Conservation (phyloP, 2,888 invertebrate genomes). For the Standfussiana lucernea region DNA sequence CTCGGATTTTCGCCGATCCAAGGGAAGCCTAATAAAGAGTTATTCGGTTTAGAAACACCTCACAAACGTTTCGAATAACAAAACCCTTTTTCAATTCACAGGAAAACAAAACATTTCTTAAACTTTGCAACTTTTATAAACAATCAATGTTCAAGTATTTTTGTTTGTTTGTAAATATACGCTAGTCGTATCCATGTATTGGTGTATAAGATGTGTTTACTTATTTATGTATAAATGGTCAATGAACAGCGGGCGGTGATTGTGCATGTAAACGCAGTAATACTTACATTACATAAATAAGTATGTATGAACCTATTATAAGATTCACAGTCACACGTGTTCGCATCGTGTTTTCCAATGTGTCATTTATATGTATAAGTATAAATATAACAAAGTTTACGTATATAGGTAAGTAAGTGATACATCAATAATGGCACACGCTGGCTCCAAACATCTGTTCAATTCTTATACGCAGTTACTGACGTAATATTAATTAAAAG, state of each 20-base stretch:
- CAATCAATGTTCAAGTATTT: conserved; percentile 27
- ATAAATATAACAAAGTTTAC: conserved; percentile 19
- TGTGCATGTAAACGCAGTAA: conserved; percentile 65
- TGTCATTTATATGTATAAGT: conserved; percentile 59
- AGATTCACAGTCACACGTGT: conserved; percentile 67
- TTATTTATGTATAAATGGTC: conserved; percentile 57
- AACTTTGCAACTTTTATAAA: conserved; percentile 23
- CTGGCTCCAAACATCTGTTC: conserved; percentile 55
- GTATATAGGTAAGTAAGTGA: conserved; percentile 28
- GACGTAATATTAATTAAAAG: conserved; percentile 66
- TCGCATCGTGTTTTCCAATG: conserved; percentile 69
- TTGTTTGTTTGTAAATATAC: conserved; percentile 30
- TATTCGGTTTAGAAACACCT: conserved; percentile 50
- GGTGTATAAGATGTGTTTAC: conserved; percentile 12
- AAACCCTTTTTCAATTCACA: conserved; percentile 39
- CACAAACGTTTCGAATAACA: conserved; percentile 42
- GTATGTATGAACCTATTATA: conserved; percentile 48
- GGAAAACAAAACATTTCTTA: conserved; percentile 29
- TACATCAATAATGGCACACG: conserved; percentile 50
- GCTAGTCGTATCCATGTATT: conserved; percentile 23
- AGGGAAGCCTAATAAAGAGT: conserved; percentile 58
- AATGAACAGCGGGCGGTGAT: conserved; percentile 66
- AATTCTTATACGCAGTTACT: conserved; percentile 42
- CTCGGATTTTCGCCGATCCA: conserved; percentile 49
- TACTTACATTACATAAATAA: conserved; percentile 43